These are phyloP conservation scores for Dendrocincla fuliginosa DNA, from an alignment of 2,797 vertebrate species.

Conservation along the genomic window DNA sequence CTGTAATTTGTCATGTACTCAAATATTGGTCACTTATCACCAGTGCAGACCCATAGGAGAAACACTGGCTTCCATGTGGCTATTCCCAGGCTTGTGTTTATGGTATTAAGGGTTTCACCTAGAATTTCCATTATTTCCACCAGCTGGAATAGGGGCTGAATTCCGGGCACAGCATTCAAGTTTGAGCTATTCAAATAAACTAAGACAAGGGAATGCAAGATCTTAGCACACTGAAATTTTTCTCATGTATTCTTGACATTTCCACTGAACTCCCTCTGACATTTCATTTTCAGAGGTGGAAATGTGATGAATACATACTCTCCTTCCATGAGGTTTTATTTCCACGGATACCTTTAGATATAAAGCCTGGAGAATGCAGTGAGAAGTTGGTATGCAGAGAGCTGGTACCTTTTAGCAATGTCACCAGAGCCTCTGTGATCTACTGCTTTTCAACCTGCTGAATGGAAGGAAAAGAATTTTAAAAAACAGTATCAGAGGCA, in stretches of 20 bases:
- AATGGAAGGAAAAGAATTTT: background rate
- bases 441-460: background rate
- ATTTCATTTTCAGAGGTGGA: slow-evolving; percentile 4
- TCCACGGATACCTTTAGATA: background rate
- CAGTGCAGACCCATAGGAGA: background rate
- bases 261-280: background rate
- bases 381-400: background rate
- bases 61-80: background rate
- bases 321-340: background rate
- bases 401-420: background rate
- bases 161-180: background rate
- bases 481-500: rapidly evolving
- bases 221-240: background rate
- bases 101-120: background rate
- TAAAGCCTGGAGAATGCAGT: background rate
- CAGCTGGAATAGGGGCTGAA: background rate
- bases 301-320: background rate
- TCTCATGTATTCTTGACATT: background rate
- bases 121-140: background rate
- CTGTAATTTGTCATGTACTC: background rate
- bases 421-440: background rate
- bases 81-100: background rate
- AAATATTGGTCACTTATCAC: background rate
- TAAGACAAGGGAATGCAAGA: background rate
- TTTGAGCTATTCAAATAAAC: background rate